These are phyloP conservation scores for Parauchenoglanis punctatus DNA, from an alignment of 2,797 vertebrate species.

Conservation along the genomic window DNA sequence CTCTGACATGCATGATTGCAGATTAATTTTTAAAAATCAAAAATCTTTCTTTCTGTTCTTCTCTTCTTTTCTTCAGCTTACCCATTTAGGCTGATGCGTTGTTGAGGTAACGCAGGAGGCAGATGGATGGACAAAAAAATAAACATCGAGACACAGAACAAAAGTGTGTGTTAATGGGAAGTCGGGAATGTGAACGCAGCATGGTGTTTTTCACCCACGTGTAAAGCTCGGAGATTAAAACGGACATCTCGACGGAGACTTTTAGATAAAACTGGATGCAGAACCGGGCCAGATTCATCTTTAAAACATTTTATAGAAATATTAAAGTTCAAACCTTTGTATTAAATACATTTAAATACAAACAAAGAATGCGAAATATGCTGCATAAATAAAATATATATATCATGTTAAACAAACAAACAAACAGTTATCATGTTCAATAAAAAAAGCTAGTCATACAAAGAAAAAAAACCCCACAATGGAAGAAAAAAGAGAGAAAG, in stretches of 20 bases:
- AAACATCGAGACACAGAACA: slow-evolving; percentile 67
- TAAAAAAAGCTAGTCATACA: neutral
- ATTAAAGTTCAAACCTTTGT: neutral
- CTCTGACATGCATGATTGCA: slow-evolving; percentile 74
- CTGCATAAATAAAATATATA: neutral
- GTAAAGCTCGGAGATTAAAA: neutral
- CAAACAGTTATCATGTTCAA: neutral
- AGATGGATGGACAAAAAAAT: slow-evolving; percentile 67
- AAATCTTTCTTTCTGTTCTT: slow-evolving; percentile 31
- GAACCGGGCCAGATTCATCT: neutral
- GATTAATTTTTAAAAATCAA: slow-evolving; percentile 66
- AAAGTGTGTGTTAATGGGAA: slow-evolving; percentile 54
- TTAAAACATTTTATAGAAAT: neutral
- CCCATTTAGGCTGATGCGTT: slow-evolving; percentile 70
- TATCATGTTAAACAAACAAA: too few species aligned
- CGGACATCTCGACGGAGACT: neutral
- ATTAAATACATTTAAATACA: neutral
- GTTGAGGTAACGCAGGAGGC: slow-evolving; percentile 58
- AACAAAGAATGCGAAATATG: neutral
- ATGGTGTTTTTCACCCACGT: neutral
- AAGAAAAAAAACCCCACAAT: neutral
- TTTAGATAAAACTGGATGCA: neutral
- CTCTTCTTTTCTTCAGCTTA: slow-evolving; percentile 73
- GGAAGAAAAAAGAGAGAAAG: neutral
- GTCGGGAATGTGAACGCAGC: neutral